Conservation (phyloP, 2,888 invertebrate species). For the Dryobota labecula region DNA sequence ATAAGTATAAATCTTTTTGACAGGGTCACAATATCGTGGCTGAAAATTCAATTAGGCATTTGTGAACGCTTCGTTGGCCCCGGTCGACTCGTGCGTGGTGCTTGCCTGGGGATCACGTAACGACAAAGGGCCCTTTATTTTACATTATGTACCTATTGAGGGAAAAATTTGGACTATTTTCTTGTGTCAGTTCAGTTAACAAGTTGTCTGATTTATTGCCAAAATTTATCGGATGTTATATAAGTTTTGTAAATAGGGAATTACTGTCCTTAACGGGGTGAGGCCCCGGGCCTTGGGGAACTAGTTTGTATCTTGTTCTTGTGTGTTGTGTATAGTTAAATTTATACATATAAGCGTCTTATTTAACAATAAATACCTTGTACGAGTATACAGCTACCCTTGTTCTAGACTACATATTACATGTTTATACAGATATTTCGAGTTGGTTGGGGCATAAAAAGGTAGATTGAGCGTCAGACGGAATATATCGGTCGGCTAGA, state of each 20-base stretch:
- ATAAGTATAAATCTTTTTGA: slow-evolving; percentile 79
- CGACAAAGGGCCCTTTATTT: slow-evolving; percentile 78
- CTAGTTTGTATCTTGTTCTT: slow-evolving; percentile 49
- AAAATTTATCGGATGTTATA: slow-evolving; percentile 63
- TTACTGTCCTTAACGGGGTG: slow-evolving; percentile 52
- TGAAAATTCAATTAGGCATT: slow-evolving; percentile 88
- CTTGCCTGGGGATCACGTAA: slow-evolving; percentile 73
- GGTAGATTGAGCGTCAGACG: slow-evolving; percentile 41
- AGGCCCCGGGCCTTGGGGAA: slow-evolving; percentile 31
- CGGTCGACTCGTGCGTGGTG: slow-evolving; percentile 80
- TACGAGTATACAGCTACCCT: neutral
- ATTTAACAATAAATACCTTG: slow-evolving; percentile 11
- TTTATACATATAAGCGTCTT: slow-evolving; percentile 10
- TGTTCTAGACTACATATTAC: slow-evolving; percentile 26
- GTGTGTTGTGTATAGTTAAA: slow-evolving; percentile 21
- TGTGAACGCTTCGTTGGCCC: slow-evolving; percentile 81
- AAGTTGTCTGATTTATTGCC: slow-evolving; percentile 72
- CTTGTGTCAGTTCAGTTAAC: slow-evolving; percentile 64
- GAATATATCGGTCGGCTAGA: slow-evolving; percentile 35
- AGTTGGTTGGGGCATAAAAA: slow-evolving; percentile 33
- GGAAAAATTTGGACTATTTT: slow-evolving; percentile 58
- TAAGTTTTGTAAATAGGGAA: slow-evolving; percentile 62
- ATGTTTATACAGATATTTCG: slow-evolving; percentile 16
- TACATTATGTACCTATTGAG: slow-evolving; percentile 73
- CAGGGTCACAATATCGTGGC: slow-evolving; percentile 76